phyloP scores from a whole-genome alignment of 2,797 vertebrate genomes.

The Poeciliopsis paucimaculata region DNA sequence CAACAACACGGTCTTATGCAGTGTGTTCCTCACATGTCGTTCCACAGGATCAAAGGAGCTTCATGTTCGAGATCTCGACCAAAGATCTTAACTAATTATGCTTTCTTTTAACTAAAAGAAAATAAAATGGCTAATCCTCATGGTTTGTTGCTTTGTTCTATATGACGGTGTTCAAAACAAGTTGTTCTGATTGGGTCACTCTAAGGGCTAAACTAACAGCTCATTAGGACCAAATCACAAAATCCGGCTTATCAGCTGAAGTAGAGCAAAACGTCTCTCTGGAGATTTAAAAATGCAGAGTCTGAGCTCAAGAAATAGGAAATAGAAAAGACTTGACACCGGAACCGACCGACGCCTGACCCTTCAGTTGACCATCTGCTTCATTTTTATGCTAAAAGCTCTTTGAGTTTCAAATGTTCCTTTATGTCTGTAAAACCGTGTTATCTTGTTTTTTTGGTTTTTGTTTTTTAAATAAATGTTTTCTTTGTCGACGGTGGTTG shows the following conservation, averaged over 20 bases:
- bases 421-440: background rate
- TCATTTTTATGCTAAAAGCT: background rate
- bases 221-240: background rate
- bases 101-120: background rate
- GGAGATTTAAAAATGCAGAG: background rate
- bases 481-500: background rate
- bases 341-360: background rate
- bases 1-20: background rate
- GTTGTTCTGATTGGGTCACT: background rate
- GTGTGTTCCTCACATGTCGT: background rate
- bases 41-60: background rate
- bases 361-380: background rate
- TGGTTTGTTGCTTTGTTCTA: background rate
- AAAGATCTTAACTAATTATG: background rate
- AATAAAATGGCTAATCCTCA: background rate
- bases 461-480: background rate
- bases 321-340: background rate
- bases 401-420: background rate
- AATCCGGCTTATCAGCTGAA: background rate
- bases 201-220: background rate
- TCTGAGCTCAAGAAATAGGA: background rate
- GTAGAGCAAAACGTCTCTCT: background rate
- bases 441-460: background rate
- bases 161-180: background rate
- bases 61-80: background rate